Base-by-base conservation (phyloP, 1,140 invertebrate species). In the Drosophila nannoptera region DNA sequence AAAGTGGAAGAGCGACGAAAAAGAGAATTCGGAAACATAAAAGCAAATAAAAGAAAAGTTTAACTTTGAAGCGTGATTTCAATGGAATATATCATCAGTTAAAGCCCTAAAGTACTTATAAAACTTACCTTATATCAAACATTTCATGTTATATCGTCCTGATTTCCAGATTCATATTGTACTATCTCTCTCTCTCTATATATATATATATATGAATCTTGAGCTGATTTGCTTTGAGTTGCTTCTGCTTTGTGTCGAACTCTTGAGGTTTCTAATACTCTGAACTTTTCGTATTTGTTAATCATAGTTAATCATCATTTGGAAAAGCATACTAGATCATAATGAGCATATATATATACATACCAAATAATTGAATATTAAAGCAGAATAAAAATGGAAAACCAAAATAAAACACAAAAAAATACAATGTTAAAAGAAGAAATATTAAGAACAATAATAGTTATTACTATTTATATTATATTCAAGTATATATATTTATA, bases 391-490 rank as follows among this genome's bases (percentile, higher is more conserved):
- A 58, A 35, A 4, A 12, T n/a, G 12, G 12, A 32, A 11, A 49
- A 50, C 3, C 12, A 33, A 8, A 49, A 22, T 22, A 50, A 76
- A 58, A 45, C 53, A 49, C 61, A 68, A 76, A 58, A 64, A 67
- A 67, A 78, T 73, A 82, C 31, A 45, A 59, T 70, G 68, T 70
- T 70, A 66, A 70, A 70, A 70, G 40, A 70, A 77, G 80, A 87
- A 88, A 80, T 88, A 88, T 88, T 86, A 88, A 88, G 87, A 88
- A 88, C 87, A 88, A 88, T 88, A 88, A 88, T 88, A 88, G 87
- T 86, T 88, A 88, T 88, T 88, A 88, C 87, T 88, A 88, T 83
- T 88, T 88, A 88, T 87, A 86, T 87, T 87, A 88, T 80, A 86
- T 86, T 75, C 73, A 84, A 73, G 69, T 80, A 83, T 84, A 84